Base-by-base conservation (phyloP, 2,113 vertebrate species). In the Malurus alboscapulatus region DNA sequence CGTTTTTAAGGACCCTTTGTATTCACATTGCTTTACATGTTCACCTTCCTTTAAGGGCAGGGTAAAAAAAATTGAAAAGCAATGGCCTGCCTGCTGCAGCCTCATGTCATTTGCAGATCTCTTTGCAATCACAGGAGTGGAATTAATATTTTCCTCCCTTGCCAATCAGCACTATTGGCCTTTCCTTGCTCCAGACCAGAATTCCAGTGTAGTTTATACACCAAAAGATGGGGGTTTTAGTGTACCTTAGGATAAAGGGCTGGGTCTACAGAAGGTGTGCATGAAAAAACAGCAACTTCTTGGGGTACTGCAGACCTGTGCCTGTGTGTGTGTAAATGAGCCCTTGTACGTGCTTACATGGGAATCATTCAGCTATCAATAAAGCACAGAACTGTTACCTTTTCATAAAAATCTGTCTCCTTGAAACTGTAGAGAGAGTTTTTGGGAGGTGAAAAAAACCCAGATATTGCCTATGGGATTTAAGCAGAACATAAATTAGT, bases 261-360 rank as follows among this genome's bases (percentile, higher is more conserved):
- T 85, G 58, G 19, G 10, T 27, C 45, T 65, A 21, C 7, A 69
- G 74, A 71, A 59, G 6, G 3, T 68, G 26, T 66, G 9, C 0
- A 0, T 74, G 73, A 75, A 67, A 67, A 63, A 69, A 34, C 3
- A 62, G 6, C 7, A 67, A 2, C 15, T 51, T 53, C 5, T 12
- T 67, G 44, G 24, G 22, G 7, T 66, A 11, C 32, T 76, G 45
- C n/a, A 72, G n/a, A n/a, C n/a, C 11, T 71, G 13, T 51, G 78
- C 32, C 20, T 59, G 17, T 25, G 44, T 8, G 21, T 25, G 29
- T 30, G 48, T n/a, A 47, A 84, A 83, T 78, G 20, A 1, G 5
- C 2, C 29, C 8, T 67, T 40, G 20, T 55, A 12, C 1, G 1
- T 88, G 44, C 27, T 71, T 84, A 10, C 19, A 24, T 0, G 1